These are phyloP conservation scores for Oceanodroma tethys DNA, from an alignment of 2,113 vertebrate species.

Conservation along the genomic window DNA sequence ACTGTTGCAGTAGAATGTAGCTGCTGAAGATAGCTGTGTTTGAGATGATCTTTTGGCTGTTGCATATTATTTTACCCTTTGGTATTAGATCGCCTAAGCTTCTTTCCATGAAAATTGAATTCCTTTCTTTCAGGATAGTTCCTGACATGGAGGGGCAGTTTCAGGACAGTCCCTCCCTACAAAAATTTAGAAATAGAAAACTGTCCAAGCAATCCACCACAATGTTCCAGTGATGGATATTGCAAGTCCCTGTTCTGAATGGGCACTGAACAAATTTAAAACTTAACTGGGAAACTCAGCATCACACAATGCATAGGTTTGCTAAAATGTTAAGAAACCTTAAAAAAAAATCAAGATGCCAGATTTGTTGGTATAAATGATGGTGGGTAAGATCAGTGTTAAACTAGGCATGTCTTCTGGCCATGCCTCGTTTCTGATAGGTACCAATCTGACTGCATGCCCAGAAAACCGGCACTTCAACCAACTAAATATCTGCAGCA, in stretches of 20 bases:
- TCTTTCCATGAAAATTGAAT: not conserved
- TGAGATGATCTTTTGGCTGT: not conserved
- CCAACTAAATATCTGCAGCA: not conserved
- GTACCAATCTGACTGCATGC: not conserved
- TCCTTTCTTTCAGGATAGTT: not conserved
- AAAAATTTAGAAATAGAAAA: not conserved
- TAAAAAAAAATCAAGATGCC: not conserved
- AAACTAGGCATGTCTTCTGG: not conserved
- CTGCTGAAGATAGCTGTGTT: not conserved
- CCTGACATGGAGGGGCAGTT: not conserved
- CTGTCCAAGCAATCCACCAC: not conserved
- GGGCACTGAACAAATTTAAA: not conserved
- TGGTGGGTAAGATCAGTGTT: not conserved
- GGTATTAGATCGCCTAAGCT: not conserved
- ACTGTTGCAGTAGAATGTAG: not conserved
- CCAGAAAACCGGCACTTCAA: not conserved
- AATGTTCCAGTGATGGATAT: not conserved
- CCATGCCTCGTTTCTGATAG: not conserved
- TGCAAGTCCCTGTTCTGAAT: not conserved
- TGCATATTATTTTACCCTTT: not conserved
- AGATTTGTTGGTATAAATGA: not conserved
- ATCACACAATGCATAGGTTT: not conserved
- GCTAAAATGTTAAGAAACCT: not conserved
- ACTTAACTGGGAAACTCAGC: not conserved
- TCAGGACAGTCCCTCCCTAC: not conserved